Conservation (phyloP, 2,113 vertebrate genomes). For the Turnix velox region DNA sequence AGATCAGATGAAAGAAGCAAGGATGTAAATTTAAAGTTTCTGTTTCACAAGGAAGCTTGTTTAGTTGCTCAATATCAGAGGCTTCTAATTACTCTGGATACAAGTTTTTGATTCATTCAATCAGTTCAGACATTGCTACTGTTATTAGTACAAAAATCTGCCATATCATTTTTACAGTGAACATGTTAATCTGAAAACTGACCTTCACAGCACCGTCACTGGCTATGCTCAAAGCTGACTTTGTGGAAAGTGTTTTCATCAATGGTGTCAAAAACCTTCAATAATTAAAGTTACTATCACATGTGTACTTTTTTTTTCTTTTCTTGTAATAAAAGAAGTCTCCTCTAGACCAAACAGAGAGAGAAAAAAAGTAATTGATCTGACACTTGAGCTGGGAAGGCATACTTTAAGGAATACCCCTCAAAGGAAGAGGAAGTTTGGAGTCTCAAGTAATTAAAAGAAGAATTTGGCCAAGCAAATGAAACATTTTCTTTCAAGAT, state of each 20-base stretch:
- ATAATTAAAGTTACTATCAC: slow-evolving; percentile 67
- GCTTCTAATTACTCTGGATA: not conserved
- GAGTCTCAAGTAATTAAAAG: slow-evolving; percentile 49
- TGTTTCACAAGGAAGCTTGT: not conserved
- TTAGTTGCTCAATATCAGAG: not conserved
- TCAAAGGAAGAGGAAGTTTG: slow-evolving; percentile 46
- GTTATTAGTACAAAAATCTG: not conserved
- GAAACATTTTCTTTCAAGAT: not conserved
- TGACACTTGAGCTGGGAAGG: slow-evolving; percentile 67
- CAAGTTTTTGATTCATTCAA: not conserved
- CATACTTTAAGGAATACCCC: slow-evolving; percentile 41
- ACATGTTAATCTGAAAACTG: slow-evolving; percentile 48
- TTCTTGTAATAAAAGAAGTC: slow-evolving; percentile 66
- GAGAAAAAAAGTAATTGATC: slow-evolving; percentile 68
- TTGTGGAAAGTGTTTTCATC: slow-evolving; percentile 53
- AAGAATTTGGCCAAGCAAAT: slow-evolving; percentile 10
- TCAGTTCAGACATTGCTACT: not conserved
- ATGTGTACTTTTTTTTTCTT: slow-evolving; percentile 33
- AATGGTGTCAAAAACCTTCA: slow-evolving; percentile 56
- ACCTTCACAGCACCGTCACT: slow-evolving; percentile 49
- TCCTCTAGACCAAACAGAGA: slow-evolving; percentile 69
- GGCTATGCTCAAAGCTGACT: slow-evolving; percentile 49
- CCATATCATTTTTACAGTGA: not conserved
- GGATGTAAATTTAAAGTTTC: not conserved
- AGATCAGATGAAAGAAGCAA: not conserved